Evolutionary conservation across 2,113 vertebrate genomes (phyloP).

Genomic region (Capricornis sumatraensis): DNA sequence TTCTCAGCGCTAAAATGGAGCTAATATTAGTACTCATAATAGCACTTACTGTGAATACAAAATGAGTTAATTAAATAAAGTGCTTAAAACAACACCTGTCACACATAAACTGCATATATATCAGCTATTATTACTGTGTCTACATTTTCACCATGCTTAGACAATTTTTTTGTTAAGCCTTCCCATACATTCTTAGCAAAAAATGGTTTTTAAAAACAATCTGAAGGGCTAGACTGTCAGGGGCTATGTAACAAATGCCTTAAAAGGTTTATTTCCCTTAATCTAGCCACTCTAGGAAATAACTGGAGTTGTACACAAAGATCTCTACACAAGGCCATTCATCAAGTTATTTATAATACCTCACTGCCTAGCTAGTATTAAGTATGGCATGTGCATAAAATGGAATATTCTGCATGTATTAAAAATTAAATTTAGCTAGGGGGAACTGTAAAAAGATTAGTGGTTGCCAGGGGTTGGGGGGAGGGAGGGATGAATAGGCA

Average conservation of each 20-base stretch:
- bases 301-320: not conserved
- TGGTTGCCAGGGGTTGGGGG: not conserved
- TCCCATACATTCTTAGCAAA: not conserved
- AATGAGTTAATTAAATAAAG: not conserved
- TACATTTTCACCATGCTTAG: not conserved
- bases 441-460: not conserved
- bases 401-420: not conserved
- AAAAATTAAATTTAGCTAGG: not conserved
- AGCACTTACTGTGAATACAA: not conserved
- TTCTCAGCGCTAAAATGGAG: slow-evolving; percentile 31
- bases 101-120: not conserved
- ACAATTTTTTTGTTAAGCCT: not conserved
- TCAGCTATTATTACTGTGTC: not conserved
- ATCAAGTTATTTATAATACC: not conserved
- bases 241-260: not conserved
- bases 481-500: not conserved
- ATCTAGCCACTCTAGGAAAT: not conserved
- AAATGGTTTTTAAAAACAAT: not conserved
- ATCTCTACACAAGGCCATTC: not conserved
- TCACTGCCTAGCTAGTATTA: not conserved
- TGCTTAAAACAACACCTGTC: not conserved
- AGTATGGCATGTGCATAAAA: not conserved
- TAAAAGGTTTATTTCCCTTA: not conserved
- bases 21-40: not conserved
- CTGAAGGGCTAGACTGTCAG: not conserved